A percentile compares a stretch with the other conserved stretches of the same genome.
These are phyloP conservation scores for Caenorhabditis auriculariae DNA, from an alignment of 2,888 invertebrate genomes.

Conservation along the genomic window DNA sequence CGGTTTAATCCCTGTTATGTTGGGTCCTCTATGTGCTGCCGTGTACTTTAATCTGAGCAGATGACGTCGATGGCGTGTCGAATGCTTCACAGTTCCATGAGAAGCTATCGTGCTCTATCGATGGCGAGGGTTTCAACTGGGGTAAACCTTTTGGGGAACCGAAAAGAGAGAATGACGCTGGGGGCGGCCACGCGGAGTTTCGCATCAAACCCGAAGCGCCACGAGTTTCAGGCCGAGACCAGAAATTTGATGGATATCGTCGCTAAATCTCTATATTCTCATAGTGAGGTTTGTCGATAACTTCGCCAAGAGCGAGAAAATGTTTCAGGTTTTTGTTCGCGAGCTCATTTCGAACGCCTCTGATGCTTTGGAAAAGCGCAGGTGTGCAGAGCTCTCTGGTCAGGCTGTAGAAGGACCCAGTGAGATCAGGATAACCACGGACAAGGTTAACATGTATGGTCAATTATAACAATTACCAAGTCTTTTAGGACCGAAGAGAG, in stretches of 20 bases:
- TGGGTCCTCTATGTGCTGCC: too few species aligned
- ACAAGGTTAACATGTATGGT: slow-evolving; percentile 11
- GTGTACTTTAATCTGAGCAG: too few species aligned
- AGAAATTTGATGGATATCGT: slow-evolving; percentile 92
- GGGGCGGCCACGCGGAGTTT: not conserved
- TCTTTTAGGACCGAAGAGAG: slow-evolving; percentile 17
- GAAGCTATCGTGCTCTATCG: too few species aligned
- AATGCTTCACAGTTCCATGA: too few species aligned
- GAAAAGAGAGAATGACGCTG: too few species aligned
- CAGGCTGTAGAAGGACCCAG: slow-evolving; percentile 30
- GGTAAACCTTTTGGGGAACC: too few species aligned
- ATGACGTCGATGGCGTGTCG: too few species aligned
- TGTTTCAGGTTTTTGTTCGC: slow-evolving; percentile 81
- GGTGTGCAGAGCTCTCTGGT: slow-evolving; percentile 72
- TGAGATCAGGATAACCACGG: slow-evolving; percentile 33
- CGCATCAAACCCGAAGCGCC: slow-evolving; percentile 68
- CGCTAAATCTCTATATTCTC: slow-evolving; percentile 92
- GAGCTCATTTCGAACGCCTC: slow-evolving; percentile 95
- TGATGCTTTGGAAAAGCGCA: slow-evolving; percentile 91
- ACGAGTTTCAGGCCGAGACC: slow-evolving; percentile 95
- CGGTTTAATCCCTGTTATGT: too few species aligned
- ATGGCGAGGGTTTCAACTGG: too few species aligned
- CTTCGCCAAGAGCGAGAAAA: not conserved
- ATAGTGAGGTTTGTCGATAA: slow-evolving; percentile 77
- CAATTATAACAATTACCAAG: not conserved